A percentile compares a stretch with the other conserved stretches of the same genome.
Evolutionary conservation across 1,140 invertebrate genomes (phyloP).

Genomic region (Theocolax elegans): DNA sequence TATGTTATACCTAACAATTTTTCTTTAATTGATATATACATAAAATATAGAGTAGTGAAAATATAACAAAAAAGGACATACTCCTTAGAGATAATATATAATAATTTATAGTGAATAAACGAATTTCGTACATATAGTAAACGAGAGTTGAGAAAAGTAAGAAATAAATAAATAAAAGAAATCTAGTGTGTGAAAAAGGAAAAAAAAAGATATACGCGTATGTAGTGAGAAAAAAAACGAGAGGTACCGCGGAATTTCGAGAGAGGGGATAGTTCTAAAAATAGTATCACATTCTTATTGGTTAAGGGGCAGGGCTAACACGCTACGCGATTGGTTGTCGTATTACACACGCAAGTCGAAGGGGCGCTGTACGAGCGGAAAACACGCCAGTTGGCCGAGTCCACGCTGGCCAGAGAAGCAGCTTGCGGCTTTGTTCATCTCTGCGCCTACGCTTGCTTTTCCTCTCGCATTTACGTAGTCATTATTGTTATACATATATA

Average conservation of each 20-base stretch:
- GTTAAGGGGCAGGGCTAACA: neutral
- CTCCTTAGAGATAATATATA: no score
- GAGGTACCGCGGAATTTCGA: neutral
- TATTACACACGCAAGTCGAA: slow-evolving; percentile 15
- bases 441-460: slow-evolving; percentile 5
- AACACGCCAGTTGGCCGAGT: slow-evolving; percentile 38
- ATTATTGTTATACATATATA: no score
- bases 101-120: no score
- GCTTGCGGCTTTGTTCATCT: slow-evolving; percentile 29
- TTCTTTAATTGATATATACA: no score
- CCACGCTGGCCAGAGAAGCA: slow-evolving; percentile 21
- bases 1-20: no score
- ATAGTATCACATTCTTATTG: neutral
- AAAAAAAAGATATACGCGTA: neutral
- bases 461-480: neutral
- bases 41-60: no score
- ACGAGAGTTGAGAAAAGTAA: no score
- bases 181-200: neutral
- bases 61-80: no score
- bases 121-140: no score
- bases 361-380: slow-evolving; percentile 3
- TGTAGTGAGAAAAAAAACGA: neutral
- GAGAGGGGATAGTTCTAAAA: slow-evolving; percentile 5
- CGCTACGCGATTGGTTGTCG: neutral
- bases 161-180: no score